These are phyloP conservation scores for Thera britannica DNA, from an alignment of 2,888 invertebrate genomes.

Conservation along the genomic window DNA sequence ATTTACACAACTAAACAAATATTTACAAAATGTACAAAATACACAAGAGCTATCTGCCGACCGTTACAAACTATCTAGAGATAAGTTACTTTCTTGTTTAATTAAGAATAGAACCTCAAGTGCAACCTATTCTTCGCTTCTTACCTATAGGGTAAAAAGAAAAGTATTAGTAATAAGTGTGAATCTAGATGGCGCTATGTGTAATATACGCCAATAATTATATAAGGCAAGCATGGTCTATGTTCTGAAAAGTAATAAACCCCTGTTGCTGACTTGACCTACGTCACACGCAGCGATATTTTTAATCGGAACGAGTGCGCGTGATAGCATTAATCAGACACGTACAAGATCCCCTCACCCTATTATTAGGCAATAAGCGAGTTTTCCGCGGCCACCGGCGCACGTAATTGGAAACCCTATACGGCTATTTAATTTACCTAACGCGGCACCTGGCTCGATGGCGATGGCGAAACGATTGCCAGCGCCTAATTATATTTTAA, in stretches of 20 bases:
- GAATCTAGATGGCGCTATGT: too few species aligned
- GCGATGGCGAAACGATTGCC: constrained; percentile 83
- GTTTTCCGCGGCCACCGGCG: constrained; percentile 67
- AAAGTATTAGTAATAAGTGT: too few species aligned
- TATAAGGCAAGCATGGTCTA: not conserved
- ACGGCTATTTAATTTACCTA: constrained; percentile 82
- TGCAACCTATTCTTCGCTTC: too few species aligned
- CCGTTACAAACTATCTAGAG: too few species aligned
- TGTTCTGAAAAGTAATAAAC: not conserved
- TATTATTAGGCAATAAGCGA: constrained; percentile 80
- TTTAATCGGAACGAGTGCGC: constrained; percentile 46
- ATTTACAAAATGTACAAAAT: too few species aligned
- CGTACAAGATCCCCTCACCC: constrained; percentile 63
- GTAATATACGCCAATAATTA: too few species aligned
- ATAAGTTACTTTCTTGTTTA: too few species aligned
- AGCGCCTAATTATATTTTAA: constrained; percentile 84
- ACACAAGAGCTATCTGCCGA: too few species aligned
- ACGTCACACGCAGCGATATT: constrained; percentile 20
- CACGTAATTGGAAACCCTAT: constrained; percentile 78
- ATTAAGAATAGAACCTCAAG: too few species aligned
- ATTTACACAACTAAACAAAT: too few species aligned
- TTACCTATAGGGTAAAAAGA: too few species aligned
- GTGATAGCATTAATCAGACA: constrained; percentile 71
- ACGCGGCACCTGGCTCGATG: constrained; percentile 80
- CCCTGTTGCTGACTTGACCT: not conserved